Base-by-base conservation (phyloP, 2,113 vertebrate genomes). In the Upupa epops region DNA sequence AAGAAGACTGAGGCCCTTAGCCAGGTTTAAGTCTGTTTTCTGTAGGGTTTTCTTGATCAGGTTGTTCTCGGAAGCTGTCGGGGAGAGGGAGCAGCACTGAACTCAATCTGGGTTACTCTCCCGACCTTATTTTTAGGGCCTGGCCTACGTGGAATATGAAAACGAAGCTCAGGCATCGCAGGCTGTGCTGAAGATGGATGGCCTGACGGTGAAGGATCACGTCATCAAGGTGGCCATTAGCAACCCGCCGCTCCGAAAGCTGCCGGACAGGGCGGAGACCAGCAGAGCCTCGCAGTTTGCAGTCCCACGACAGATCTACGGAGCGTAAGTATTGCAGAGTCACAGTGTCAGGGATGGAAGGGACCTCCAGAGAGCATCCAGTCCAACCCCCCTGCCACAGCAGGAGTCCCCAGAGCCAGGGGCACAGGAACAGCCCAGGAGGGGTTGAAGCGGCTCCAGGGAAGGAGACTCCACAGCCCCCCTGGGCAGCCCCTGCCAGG, bases 71-170 rank as follows among this genome's bases (percentile, higher is more conserved):
- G 40, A 70, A 59, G 21, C n/a, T 24, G 11, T 58, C 13, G 0
- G 1, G 11, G 32, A 45, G 45, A 68, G 32, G 9, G 4, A 31
- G 49, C 19, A 36, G 5, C 11, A 10, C 17, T 18, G 40, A 11
- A 42, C 40, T 42, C 11, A 42, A 42, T n/a, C n/a, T n/a, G n/a
- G 22, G 1, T 17, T 5, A 5, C 5, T 11, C 45, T n/a, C n/a
- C n/a, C n/a, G n/a, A n/a, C n/a, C 22, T 63, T 32, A n/a, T 56
- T 52, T 42, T 11, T 36, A 99, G 99, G 99, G 99, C 73, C 94
- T 99, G 96, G 99, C 99, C 14, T 99, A 99, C 1, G 99, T 99
- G 66, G 99, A 99, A 55, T 99, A 98, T n/a, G 98, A 98, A 72
- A 97, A 97, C 0, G 99, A 99, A 88, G 88, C 94, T 1, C 98